Evolutionary conservation across 2,797 vertebrate genomes (phyloP), one percentile per base, ranked within the genome.

Genomic region (Neosalanx taihuensis): DNA sequence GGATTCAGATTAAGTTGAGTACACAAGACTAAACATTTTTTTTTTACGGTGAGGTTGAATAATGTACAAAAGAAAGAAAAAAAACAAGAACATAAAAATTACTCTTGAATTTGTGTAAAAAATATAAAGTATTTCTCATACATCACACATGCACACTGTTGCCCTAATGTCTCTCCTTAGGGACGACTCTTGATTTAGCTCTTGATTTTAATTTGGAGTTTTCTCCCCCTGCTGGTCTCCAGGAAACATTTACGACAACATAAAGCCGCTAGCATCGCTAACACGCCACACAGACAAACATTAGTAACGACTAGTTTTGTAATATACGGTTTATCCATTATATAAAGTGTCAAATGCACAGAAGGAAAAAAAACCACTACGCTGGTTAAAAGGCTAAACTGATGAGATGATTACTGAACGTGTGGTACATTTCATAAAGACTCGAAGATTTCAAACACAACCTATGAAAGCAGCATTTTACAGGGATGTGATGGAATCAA

Each of bases 51-150:
- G 20, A 72, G 62, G 67, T 81, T 56, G 66, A 64, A 81, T 73
- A 86, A 75, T 76, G 49, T 64, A 64, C 26, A 62, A 58, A 76
- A 53, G 4, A 3, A 3, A 26, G 23, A 26, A 26, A 26, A 26
- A 26, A 26, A 26, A 26, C 23, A 26, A 12, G 80, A 75, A 80
- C 41, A 35, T 72, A 84, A 58, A 71, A 51, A 79, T 83, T 77
- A 81, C 75, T 81, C 76, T 76, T 72, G 72, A 79, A 79, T 80
- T 76, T 84, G 74, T 79, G 83, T 84, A 89, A 83, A 88, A 88
- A 87, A 88, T 87, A 89, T 83, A 85, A 83, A 81, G 67, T 70
- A 77, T 70, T 75, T 81, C 79, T 77, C 72, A 79, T 82, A 75
- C 80, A 83, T 69, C 69, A 75, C 79, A 57, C 10, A 78, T 81